These are phyloP conservation scores for Montipora capricornis DNA, from an alignment of 64 coral and sea anemone genomes.

Conservation along the genomic window DNA sequence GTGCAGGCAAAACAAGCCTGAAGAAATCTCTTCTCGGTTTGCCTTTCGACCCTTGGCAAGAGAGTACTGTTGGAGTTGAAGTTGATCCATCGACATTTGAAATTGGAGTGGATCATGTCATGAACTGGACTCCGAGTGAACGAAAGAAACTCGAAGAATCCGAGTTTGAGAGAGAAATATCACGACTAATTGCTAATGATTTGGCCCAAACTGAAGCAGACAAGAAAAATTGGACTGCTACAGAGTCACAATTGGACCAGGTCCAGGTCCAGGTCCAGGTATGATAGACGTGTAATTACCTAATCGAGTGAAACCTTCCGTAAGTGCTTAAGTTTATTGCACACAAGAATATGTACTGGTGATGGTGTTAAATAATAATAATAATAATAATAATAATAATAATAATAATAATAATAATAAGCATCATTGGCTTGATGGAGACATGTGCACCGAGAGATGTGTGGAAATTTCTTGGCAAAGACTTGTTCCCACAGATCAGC, in stretches of 20 bases:
- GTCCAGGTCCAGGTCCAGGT: no score
- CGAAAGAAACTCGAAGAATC: neutral
- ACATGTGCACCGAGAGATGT: no score
- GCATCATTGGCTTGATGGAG: no score
- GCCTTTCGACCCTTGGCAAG: conserved; percentile 44
- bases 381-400: no score
- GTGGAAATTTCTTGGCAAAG: no score
- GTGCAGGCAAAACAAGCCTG: conserved; percentile 72
- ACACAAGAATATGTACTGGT: no score
- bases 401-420: no score
- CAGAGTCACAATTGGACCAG: neutral
- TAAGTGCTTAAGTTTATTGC: no score
- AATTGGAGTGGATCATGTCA: conserved; percentile 46
- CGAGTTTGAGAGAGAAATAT: conserved; percentile 29
- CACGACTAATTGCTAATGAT: conserved; percentile 13
- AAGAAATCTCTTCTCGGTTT: conserved; percentile 73
- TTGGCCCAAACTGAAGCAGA: neutral
- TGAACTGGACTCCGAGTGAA: conserved; percentile 26
- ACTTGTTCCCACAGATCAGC: no score
- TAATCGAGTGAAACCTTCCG: neutral
- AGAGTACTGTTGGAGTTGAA: conserved; percentile 56
- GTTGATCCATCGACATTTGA: conserved; percentile 59
- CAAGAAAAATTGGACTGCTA: neutral
- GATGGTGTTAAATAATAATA: no score
- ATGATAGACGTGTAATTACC: no score